Evolutionary conservation across 1,140 invertebrate genomes (phyloP), one percentile per base, ranked within the genome.

Genomic region (Scaptomyza graminum): DNA sequence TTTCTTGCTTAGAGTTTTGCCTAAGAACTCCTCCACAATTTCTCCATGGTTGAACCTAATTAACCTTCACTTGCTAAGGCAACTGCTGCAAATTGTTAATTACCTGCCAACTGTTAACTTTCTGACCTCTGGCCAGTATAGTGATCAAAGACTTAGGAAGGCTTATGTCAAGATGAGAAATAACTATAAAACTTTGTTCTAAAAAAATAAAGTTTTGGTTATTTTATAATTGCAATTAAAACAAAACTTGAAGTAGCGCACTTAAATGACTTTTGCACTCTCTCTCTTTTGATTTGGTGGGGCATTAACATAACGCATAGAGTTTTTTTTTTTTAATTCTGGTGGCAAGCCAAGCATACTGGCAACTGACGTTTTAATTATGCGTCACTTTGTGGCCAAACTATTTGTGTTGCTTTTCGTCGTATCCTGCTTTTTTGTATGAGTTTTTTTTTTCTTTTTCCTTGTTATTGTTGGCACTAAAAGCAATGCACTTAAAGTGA

Each of bases 281-380:
- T 54, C 47, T 18, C 15, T 22, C 46, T 71, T 25, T 25, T 16
- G 8, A 41, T 13, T 28, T 28, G 28, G 50, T 37, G 28, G 47
- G 37, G 46, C 70, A 73, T 68, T 71, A 75, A 70, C 60, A 61
- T 61, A 67, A 46, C 63, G 76, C 55, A 59, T 50, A 39, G 66
- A 56, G 77, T 22, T 22, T 22, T 22, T 18, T 18, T 18, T 28
- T 77, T 80, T 72, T 87, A 85, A 85, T 87, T 77, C 68, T 71
- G 60, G 77, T 87, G 77, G 81, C 57, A 85, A 77, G 57, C 62
- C 83, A 72, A 67, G 62, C 81, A 82, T 74, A 85, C n/a, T 85
- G 81, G 78, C 82, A 34, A 68, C 82, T 85, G 82, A 85, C 82
- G 74, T 85, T 85, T 85, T 85, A 87, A 85, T 85, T 85, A 85